phyloP scores from a whole-genome alignment of 2,113 vertebrate genomes.

The Malurus melanocephalus region DNA sequence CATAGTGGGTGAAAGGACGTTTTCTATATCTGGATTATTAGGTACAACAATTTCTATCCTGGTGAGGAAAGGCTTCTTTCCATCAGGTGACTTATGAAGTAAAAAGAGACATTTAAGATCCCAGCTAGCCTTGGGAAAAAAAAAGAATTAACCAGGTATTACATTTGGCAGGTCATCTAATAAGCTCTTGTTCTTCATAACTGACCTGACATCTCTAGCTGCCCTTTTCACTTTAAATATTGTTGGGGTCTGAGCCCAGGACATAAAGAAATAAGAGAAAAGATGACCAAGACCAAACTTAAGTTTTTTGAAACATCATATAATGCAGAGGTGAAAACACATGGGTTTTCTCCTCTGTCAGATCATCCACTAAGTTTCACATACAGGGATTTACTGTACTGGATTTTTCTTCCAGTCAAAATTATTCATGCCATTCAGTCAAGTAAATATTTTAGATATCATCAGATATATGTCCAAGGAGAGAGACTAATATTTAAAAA shows the following conservation, averaged over 20 bases:
- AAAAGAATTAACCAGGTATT: neutral
- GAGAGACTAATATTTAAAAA: neutral
- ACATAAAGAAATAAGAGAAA: neutral
- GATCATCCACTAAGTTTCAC: neutral
- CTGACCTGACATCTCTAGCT: neutral
- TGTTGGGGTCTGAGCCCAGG: neutral
- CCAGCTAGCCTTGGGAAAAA: neutral
- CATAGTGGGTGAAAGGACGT: neutral
- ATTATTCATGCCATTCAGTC: neutral
- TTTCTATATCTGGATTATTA: neutral
- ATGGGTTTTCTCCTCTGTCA: neutral
- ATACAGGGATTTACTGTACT: neutral
- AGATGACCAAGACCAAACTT: neutral
- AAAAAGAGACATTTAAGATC: neutral
- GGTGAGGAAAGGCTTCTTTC: neutral
- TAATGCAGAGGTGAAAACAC: neutral
- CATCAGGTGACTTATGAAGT: neutral
- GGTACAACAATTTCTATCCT: neutral
- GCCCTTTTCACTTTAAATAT: neutral
- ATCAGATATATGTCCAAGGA: neutral
- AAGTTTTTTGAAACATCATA: neutral
- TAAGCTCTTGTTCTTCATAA: neutral
- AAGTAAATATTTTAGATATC: constrained; percentile 9
- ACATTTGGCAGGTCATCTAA: neutral
- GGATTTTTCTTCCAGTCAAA: neutral